phyloP scores from a whole-genome alignment of 2,797 vertebrate genomes.

The Rhyacichthys aspro region DNA sequence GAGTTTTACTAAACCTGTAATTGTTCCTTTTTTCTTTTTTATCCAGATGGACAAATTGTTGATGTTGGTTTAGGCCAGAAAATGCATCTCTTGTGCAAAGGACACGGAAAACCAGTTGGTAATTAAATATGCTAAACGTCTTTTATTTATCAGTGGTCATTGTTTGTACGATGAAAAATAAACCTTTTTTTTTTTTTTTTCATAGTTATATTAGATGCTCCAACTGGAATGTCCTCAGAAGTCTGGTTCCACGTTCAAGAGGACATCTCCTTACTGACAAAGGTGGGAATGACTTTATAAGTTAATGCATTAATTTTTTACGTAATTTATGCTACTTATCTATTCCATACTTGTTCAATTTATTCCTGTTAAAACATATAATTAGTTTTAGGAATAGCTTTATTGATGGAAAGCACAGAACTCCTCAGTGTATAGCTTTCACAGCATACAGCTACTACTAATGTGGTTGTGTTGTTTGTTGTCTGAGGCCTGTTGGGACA shows the following conservation, averaged over 20 bases:
- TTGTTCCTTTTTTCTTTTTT: slow-evolving; percentile 17
- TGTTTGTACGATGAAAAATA: not conserved
- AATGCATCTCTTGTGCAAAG: slow-evolving; percentile 83
- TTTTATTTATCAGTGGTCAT: not conserved
- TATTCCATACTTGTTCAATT: not conserved
- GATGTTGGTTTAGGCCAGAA: slow-evolving; percentile 84
- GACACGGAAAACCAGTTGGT: slow-evolving; percentile 82
- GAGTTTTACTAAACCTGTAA: not conserved
- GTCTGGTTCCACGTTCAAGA: slow-evolving; percentile 83
- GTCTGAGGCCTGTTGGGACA: slow-evolving; percentile 41
- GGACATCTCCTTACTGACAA: slow-evolving; percentile 76
- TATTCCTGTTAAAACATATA: not conserved
- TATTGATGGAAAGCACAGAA: not conserved
- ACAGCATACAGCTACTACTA: slow-evolving; percentile 7
- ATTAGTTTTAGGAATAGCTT: not conserved
- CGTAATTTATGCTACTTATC: not conserved
- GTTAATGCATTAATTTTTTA: not conserved
- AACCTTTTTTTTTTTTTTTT: slow-evolving; percentile 9
- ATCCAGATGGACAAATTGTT: slow-evolving; percentile 75
- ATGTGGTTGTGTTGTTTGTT: slow-evolving; percentile 38
- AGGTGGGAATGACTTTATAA: slow-evolving; percentile 57
- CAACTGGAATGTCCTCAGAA: slow-evolving; percentile 84
- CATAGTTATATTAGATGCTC: slow-evolving; percentile 82
- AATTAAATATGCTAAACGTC: slow-evolving; percentile 24
- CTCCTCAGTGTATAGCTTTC: slow-evolving; percentile 4